phyloP scores from a whole-genome alignment of 2,113 vertebrate species.

The Corvus cornix region DNA sequence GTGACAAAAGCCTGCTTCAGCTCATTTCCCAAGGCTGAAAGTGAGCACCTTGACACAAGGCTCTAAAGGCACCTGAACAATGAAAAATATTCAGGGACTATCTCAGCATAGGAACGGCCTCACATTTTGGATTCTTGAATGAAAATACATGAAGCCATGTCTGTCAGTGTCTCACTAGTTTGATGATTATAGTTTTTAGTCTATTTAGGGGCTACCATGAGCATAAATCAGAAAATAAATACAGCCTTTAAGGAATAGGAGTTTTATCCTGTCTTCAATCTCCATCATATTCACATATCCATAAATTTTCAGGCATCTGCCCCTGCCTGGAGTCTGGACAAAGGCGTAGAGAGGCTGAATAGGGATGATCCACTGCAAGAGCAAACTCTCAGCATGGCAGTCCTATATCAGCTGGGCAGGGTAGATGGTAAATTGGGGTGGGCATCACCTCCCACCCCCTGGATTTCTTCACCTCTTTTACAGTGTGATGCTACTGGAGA shows the following conservation, averaged over 20 bases:
- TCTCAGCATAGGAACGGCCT: not conserved
- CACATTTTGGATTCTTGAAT: not conserved
- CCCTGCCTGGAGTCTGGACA: not conserved
- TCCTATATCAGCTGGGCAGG: fast-evolving
- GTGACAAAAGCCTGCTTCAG: not conserved
- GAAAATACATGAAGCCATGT: not conserved
- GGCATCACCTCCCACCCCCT: not conserved
- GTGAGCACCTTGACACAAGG: not conserved
- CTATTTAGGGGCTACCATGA: not conserved
- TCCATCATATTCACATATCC: not conserved
- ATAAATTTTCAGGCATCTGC: not conserved
- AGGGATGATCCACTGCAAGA: not conserved
- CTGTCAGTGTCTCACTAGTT: not conserved
- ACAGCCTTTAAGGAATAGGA: not conserved
- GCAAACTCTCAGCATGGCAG: not conserved
- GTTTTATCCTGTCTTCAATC: not conserved
- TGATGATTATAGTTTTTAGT: not conserved
- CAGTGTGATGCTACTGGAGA: not conserved
- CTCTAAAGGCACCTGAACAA: not conserved
- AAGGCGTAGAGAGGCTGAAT: not conserved
- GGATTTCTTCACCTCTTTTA: not conserved
- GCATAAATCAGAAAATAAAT: not conserved
- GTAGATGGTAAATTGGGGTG: not conserved
- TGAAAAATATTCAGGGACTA: not conserved
- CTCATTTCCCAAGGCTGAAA: not conserved